phyloP scores from a whole-genome alignment of 1,140 invertebrate species.

The Plectrocnemia conspersa region DNA sequence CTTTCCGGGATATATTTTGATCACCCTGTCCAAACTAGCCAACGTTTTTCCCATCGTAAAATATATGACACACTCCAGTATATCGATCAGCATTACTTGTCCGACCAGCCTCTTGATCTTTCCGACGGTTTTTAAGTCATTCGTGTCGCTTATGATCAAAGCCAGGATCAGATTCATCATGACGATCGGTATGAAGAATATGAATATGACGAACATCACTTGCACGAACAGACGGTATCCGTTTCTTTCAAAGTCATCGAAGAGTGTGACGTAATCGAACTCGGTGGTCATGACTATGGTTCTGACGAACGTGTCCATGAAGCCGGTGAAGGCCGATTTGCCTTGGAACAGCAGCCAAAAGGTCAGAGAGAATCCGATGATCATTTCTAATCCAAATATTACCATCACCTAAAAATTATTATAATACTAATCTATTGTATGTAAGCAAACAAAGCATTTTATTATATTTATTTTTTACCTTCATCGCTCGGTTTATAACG shows the following conservation, averaged over 20 bases:
- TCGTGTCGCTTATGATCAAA: constrained; percentile 60
- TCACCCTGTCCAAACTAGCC: constrained; percentile 2
- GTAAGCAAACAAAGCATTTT: neutral
- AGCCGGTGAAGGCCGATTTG: constrained; percentile 45
- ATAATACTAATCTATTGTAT: neutral
- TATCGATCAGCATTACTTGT: constrained; percentile 48
- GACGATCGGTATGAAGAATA: constrained; percentile 60
- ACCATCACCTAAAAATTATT: constrained; percentile 43
- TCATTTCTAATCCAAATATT: constrained; percentile 48
- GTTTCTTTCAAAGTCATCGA: neutral
- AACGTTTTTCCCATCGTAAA: neutral
- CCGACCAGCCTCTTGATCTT: constrained; percentile 47
- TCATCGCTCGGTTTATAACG: constrained; percentile 48
- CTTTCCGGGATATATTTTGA: constrained; percentile 28
- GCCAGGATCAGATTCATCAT: constrained; percentile 61
- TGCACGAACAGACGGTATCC: constrained; percentile 39
- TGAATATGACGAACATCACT: constrained; percentile 56
- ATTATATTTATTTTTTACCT: constrained; percentile 37
- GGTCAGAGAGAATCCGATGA: constrained; percentile 52
- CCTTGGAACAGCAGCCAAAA: constrained; percentile 53
- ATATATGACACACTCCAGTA: constrained; percentile 42
- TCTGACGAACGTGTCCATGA: constrained; percentile 49
- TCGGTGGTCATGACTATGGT: constrained; percentile 57
- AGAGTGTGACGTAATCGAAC: constrained; percentile 43
- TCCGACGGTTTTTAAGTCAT: constrained; percentile 53